phyloP scores from a whole-genome alignment of 2,797 vertebrate species.

The Apogon hyalosoma region DNA sequence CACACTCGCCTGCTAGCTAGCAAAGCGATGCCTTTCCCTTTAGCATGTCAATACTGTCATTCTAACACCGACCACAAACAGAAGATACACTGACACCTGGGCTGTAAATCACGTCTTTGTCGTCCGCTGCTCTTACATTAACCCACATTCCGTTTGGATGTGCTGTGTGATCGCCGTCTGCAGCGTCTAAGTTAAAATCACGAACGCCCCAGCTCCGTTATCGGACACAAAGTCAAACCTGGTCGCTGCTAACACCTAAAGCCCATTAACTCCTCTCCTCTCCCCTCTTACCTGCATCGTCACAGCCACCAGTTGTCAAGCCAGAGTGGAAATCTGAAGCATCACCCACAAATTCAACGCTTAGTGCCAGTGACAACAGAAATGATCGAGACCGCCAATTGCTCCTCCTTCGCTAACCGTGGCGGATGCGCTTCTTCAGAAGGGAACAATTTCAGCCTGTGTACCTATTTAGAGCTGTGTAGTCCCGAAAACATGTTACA shows the following conservation, averaged over 20 bases:
- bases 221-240: conserved; percentile 49
- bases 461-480: background rate
- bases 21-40: conserved; percentile 13
- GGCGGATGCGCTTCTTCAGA: conserved; percentile 45
- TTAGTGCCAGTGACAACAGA: conserved; percentile 34
- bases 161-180: conserved; percentile 25
- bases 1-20: conserved; percentile 13
- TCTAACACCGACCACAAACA: background rate
- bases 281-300: conserved; percentile 17
- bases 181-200: conserved; percentile 42
- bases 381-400: conserved; percentile 42
- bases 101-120: conserved; percentile 9
- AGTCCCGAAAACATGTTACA: background rate
- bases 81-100: background rate
- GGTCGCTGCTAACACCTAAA: conserved; percentile 8
- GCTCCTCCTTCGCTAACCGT: conserved; percentile 43
- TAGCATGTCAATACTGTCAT: background rate
- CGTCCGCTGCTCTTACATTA: conserved; percentile 5
- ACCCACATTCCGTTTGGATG: conserved; percentile 25
- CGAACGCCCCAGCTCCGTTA: conserved; percentile 54
- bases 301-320: conserved; percentile 16
- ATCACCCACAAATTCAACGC: conserved; percentile 6
- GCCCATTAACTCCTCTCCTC: background rate
- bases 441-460: conserved; percentile 20
- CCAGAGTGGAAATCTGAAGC: conserved; percentile 17